These are phyloP conservation scores for Sinodicranocentrus sp. DNA, from an alignment of 2,888 invertebrate genomes.

Conservation along the genomic window DNA sequence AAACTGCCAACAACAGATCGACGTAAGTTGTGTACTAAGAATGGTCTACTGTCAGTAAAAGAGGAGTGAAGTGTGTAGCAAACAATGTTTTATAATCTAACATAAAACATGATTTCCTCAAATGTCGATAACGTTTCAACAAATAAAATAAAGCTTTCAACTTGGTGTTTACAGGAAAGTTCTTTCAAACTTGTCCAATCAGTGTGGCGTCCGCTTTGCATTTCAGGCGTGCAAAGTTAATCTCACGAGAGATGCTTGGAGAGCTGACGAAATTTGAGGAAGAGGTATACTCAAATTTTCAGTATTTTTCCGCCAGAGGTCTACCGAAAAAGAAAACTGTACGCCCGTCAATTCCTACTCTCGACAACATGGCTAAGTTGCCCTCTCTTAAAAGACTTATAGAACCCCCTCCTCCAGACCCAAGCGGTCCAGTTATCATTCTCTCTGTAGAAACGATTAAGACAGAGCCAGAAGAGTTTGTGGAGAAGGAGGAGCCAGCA, in stretches of 20 bases:
- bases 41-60: background rate
- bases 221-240: background rate
- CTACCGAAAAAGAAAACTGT: background rate
- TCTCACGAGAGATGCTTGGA: background rate
- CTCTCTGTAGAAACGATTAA: background rate
- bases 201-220: constrained; percentile 39
- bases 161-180: background rate
- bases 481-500: background rate
- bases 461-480: background rate
- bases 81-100: too few relatives aligned
- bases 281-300: constrained; percentile 1
- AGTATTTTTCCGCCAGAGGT: background rate
- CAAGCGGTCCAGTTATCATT: background rate
- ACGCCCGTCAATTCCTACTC: background rate
- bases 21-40: constrained; percentile 3
- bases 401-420: background rate
- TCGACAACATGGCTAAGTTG: constrained; percentile 18
- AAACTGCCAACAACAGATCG: background rate
- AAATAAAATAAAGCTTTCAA: background rate
- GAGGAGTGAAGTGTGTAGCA: too few relatives aligned
- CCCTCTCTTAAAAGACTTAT: constrained; percentile 6
- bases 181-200: constrained; percentile 14
- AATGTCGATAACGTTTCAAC: too few relatives aligned
- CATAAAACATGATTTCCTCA: constrained; percentile 6
- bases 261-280: constrained; percentile 23